These are phyloP conservation scores for Dolichomitus sp. DNA, from an alignment of 2,888 invertebrate genomes.

Conservation along the genomic window DNA sequence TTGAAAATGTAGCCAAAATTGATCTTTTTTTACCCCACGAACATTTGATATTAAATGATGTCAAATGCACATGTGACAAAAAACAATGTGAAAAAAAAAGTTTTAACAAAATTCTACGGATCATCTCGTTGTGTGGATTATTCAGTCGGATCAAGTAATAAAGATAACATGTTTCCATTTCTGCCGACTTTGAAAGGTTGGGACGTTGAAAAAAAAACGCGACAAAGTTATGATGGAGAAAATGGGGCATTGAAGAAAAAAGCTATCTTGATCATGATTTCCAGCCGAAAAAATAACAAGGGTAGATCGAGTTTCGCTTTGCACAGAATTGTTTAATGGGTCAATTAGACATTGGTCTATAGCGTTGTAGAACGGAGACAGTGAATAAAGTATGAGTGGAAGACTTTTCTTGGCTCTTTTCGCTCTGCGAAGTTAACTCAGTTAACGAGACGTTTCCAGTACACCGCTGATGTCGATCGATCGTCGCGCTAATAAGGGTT, in stretches of 20 bases:
- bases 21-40: too few species aligned
- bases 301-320: conserved; percentile 31
- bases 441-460: conserved; percentile 59
- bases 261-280: conserved; percentile 17
- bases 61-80: too few species aligned
- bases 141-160: neutral
- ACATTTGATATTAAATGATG: too few species aligned
- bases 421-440: conserved; percentile 46
- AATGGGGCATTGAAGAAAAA: neutral
- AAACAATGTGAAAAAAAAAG: too few species aligned
- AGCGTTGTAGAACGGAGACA: conserved; percentile 27
- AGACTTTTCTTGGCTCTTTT: conserved; percentile 28
- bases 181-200: neutral
- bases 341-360: conserved; percentile 49
- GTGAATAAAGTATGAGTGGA: conserved; percentile 31
- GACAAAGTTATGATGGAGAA: conserved; percentile 3
- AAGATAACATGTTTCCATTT: neutral
- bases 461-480: conserved; percentile 55
- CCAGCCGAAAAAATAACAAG: conserved; percentile 23
- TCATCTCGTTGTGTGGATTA: neutral
- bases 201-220: conserved; percentile 4
- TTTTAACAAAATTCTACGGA: neutral
- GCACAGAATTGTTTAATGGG: conserved; percentile 56
- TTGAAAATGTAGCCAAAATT: too few species aligned
- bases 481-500: conserved; percentile 59